phyloP scores from a whole-genome alignment of 37 sponge, comb jelly and placozoan genomes.

The Corticium candelabrum region DNA sequence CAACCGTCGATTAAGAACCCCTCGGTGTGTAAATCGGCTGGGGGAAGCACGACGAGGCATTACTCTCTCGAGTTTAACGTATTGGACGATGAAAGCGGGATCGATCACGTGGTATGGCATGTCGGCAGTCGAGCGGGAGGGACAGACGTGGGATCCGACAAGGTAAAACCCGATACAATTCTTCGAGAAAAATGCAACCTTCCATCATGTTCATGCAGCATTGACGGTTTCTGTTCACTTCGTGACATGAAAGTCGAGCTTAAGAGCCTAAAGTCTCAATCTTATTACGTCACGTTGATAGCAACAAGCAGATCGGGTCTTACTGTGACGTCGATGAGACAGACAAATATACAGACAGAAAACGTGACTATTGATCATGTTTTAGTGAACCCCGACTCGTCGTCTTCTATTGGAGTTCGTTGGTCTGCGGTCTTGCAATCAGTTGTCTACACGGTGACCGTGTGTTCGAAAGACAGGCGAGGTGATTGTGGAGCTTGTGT shows the following conservation, averaged over 20 bases:
- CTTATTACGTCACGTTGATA: no score
- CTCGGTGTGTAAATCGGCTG: not conserved
- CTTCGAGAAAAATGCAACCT: no score
- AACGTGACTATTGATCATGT: not conserved
- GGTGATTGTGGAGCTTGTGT: not conserved
- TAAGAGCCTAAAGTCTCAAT: no score
- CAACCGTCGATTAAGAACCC: not conserved
- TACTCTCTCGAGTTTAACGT: not conserved
- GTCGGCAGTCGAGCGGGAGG: not conserved
- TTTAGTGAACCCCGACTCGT: not conserved
- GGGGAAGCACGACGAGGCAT: not conserved
- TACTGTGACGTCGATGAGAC: not conserved
- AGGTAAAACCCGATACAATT: no score
- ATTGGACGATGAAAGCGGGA: not conserved
- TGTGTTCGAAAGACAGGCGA: not conserved
- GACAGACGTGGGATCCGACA: no score
- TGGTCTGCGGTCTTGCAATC: not conserved
- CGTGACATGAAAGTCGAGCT: no score
- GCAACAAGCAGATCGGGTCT: not conserved
- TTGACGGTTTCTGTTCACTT: no score
- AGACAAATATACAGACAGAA: not conserved
- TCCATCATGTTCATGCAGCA: no score
- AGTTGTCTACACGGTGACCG: not conserved
- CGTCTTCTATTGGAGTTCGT: not conserved
- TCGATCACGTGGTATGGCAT: not conserved